Evolutionary conservation across 2,797 vertebrate species (phyloP), one percentile per base, ranked within the genome.

Genomic region (Epinephelus malabaricus): DNA sequence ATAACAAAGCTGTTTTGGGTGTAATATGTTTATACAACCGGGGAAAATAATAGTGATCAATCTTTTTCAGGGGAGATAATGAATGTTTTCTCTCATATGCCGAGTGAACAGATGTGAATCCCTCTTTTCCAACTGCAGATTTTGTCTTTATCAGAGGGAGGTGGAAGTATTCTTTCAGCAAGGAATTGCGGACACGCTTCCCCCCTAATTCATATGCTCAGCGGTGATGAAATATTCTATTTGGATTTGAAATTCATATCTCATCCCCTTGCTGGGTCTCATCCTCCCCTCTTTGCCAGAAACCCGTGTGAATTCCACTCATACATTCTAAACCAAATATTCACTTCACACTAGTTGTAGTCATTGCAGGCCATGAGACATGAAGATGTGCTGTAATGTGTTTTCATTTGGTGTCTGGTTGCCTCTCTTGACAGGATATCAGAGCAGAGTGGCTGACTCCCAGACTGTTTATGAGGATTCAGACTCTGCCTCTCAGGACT

Each of bases 191-290:
- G 83, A 83, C 86, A 87, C 1, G 8, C 81, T 77, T 15, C 25
- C 54, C 21, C 18, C 50, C 58, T 87, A 86, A 92, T 93, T 91
- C 72, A 69, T 78, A 87, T 87, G 81, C 87, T 81, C 79, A 68
- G 76, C 46, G 23, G 58, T 93, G 93, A 94, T 92, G 89, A 92
- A 92, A 92, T 91, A 87, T 84, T 86, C 80, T 73, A 83, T 89
- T 90, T 76, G 72, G 80, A 87, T 84, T 91, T 92, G 87, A 92
- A 92, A 93, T 91, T 91, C 84, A 84, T 83, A 88, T 90, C 88
- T 84, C 86, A 85, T 84, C 66, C 76, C 68, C 45, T 15, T 9
- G 71, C 85, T 23, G 50, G 65, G 77, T 79, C 73, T 81, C 75
- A 78, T 79, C 81, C 80, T 66, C 74, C 76, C 76, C 47, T 65